These are phyloP conservation scores for Ariolimax columbianus DNA, from an alignment of 2,888 invertebrate species.

Conservation along the genomic window DNA sequence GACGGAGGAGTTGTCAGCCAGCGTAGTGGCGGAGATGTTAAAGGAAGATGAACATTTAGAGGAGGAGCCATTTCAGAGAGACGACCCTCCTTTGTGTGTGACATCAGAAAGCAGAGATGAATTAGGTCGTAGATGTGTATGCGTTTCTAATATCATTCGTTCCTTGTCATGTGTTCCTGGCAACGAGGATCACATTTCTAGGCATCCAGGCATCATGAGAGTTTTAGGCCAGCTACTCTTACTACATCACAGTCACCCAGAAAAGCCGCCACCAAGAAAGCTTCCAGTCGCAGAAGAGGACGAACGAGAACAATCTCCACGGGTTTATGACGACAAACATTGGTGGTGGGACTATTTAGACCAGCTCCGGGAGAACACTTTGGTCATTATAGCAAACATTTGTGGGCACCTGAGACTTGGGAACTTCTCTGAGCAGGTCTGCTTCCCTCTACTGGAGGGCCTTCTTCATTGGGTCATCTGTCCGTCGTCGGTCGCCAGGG, in stretches of 20 bases:
- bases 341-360: slow-evolving; percentile 95
- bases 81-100: slow-evolving; percentile 71
- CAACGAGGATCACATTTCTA: slow-evolving; percentile 87
- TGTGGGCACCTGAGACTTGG: slow-evolving; percentile 94
- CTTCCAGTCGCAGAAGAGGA: slow-evolving; percentile 59
- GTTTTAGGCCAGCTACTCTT: slow-evolving; percentile 93
- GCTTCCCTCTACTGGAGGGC: slow-evolving; percentile 95
- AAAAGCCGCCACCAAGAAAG: slow-evolving; percentile 66
- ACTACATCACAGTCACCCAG: slow-evolving; percentile 92
- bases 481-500: slow-evolving; percentile 95
- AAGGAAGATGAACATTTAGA: slow-evolving; percentile 60
- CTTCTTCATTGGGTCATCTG: slow-evolving; percentile 98
- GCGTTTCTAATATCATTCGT: slow-evolving; percentile 95
- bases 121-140: slow-evolving; percentile 92
- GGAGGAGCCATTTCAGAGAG: slow-evolving; percentile 74
- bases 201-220: slow-evolving; percentile 91
- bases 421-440: slow-evolving; percentile 92
- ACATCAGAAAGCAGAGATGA: slow-evolving; percentile 86
- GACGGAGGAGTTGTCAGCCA: slow-evolving; percentile 53
- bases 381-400: slow-evolving; percentile 96
- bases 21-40: slow-evolving; percentile 45
- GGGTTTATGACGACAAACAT: slow-evolving; percentile 84
- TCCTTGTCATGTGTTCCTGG: slow-evolving; percentile 98
- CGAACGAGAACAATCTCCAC: slow-evolving; percentile 58
- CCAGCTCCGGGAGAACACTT: slow-evolving; percentile 95